Conservation (phyloP, 2,888 invertebrate species). For the Mimas tiliae region DNA sequence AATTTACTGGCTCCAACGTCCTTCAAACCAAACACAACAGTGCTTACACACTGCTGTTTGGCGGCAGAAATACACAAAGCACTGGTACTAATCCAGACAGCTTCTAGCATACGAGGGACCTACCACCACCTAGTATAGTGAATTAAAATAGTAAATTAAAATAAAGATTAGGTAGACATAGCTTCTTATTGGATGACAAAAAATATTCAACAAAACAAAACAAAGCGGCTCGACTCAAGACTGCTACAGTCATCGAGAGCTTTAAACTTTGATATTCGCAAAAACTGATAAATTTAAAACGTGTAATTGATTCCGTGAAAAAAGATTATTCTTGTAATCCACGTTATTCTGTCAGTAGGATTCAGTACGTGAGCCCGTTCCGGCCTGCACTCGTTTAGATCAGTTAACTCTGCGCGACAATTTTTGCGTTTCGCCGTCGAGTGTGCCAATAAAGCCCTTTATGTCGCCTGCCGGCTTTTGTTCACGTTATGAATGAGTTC, state of each 20-base stretch:
- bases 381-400: slow-evolving; percentile 63
- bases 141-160: too few species aligned
- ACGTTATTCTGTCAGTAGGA: slow-evolving; percentile 35
- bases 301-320: slow-evolving; percentile 16
- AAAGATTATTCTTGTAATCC: slow-evolving; percentile 30
- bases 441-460: slow-evolving; percentile 66
- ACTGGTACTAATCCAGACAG: too few species aligned
- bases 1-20: too few species aligned
- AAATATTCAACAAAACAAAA: not conserved
- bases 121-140: too few species aligned
- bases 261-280: not conserved
- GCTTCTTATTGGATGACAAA: not conserved
- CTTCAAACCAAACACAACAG: too few species aligned
- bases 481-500: slow-evolving; percentile 39
- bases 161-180: too few species aligned
- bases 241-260: not conserved
- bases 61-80: too few species aligned
- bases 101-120: too few species aligned
- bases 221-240: too few species aligned
- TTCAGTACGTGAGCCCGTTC: slow-evolving; percentile 34
- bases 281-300: not conserved
- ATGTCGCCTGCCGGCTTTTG: slow-evolving; percentile 58
- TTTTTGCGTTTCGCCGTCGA: slow-evolving; percentile 62
- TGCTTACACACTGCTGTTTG: too few species aligned
- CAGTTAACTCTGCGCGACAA: slow-evolving; percentile 63